These are phyloP conservation scores for Tenualosa ilisha DNA, from an alignment of 2,797 vertebrate species.

Conservation along the genomic window DNA sequence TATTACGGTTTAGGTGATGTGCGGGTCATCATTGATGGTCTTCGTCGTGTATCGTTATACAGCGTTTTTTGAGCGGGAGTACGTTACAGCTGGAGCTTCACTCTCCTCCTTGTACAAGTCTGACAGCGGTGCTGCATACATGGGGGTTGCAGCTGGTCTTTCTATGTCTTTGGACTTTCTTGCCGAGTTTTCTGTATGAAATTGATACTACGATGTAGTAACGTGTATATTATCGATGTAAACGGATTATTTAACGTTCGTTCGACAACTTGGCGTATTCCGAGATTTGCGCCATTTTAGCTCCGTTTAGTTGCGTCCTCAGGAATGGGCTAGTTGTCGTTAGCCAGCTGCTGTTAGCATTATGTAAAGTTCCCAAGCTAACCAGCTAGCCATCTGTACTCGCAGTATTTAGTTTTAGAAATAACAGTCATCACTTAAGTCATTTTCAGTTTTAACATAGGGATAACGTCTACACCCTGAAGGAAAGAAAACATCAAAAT, in stretches of 20 bases:
- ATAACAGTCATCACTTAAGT: background rate
- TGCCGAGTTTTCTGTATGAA: background rate
- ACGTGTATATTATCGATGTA: background rate
- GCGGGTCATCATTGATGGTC: slow-evolving; percentile 35
- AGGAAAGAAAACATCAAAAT: background rate
- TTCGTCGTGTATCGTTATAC: slow-evolving; percentile 36
- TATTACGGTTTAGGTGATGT: background rate
- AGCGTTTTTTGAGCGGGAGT: slow-evolving; percentile 55
- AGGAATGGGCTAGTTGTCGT: slow-evolving; percentile 25
- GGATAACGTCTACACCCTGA: background rate
- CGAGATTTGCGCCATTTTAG: slow-evolving; percentile 23
- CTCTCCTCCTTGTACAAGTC: slow-evolving; percentile 27
- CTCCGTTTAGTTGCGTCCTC: slow-evolving; percentile 24
- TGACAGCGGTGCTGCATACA: slow-evolving; percentile 22
- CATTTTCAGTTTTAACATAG: background rate
- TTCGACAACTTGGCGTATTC: slow-evolving; percentile 10
- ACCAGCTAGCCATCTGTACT: slow-evolving; percentile 16
- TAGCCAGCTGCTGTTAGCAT: slow-evolving; percentile 25
- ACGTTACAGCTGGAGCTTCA: slow-evolving; percentile 46
- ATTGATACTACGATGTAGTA: background rate
- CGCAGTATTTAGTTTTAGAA: slow-evolving; percentile 19
- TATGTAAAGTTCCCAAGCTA: slow-evolving; percentile 27
- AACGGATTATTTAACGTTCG: background rate
- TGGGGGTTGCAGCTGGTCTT: background rate
- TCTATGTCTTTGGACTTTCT: slow-evolving; percentile 4